Evolutionary conservation across 2,888 invertebrate species (phyloP).

Genomic region (Nomada flava): DNA sequence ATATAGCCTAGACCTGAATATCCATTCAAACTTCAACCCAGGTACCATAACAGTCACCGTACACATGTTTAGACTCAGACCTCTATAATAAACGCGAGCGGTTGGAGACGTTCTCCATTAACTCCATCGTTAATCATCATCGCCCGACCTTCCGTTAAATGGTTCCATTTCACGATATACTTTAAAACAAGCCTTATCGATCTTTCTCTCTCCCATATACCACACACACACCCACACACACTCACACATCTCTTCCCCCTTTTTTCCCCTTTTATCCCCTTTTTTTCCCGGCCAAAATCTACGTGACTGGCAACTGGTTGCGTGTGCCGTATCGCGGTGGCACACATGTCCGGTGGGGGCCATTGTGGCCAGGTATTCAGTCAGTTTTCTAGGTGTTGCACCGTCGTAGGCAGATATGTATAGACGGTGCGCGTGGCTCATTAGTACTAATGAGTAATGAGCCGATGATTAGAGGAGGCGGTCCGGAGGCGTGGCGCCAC

Average conservation of each 20-base stretch:
- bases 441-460: conserved; percentile 84
- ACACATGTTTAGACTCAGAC: background rate
- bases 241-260: too few species aligned
- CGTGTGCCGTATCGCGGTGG: conserved; percentile 68
- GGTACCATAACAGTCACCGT: background rate
- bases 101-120: conserved; percentile 66
- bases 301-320: conserved; percentile 44
- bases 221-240: too few species aligned
- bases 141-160: conserved; percentile 56
- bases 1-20: background rate
- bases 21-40: background rate
- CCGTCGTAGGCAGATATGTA: conserved; percentile 57
- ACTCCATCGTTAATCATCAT: conserved; percentile 65
- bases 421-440: conserved; percentile 82
- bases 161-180: conserved; percentile 60
- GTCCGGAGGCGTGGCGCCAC: conserved; percentile 82
- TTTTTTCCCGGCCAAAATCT: background rate
- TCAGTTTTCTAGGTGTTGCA: conserved; percentile 62
- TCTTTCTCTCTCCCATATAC: conserved; percentile 8
- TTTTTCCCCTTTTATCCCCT: background rate
- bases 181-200: conserved; percentile 55
- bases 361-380: conserved; percentile 49
- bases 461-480: conserved; percentile 84
- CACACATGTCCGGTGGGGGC: conserved; percentile 11
- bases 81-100: conserved; percentile 50